Base-by-base conservation (phyloP, 2,888 invertebrate genomes). In the Trachelus tabidus region DNA sequence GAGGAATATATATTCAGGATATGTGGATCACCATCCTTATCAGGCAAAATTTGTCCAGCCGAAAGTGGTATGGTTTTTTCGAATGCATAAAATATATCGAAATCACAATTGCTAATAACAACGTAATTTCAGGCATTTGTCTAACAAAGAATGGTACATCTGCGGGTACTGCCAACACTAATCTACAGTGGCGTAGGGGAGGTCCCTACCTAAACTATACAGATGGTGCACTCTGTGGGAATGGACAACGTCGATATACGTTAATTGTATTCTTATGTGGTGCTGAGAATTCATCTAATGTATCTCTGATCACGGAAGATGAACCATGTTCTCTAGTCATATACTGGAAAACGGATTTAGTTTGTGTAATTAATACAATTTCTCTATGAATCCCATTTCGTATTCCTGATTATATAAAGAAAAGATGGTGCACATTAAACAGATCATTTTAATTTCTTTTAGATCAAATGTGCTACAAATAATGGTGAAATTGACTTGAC, bases 161-260 rank as follows among this genome's bases (percentile, higher is more conserved):
- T 12, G 84, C 86, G 77, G 90, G 91, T 40, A 83, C 80, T 69
- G 85, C 83, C 31, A 90, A 90, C 75, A 75, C 86, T 31, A 85
- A 88, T 75, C 82, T 91, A 37, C 82, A 84, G 40, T 91, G 90
- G 90, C 85, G 85, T 73, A 83, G 85, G 76, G 86, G 84, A 75
- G 89, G 90, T 4, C 89, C 89, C 1, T 91, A 90, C 79, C 84
- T 91, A 12, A 90, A 90, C 85, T 91, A 91, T 68, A 90, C 90
- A 1, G 80, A 89, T 75, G 91, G 91, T 34, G 85, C 84, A 76
- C 31, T 78, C 69, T 91, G 90, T 69, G 77, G 69, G 12, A 81
- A 80, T 73, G 84, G 82, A 3, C 82, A 81, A 78, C 80, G 68
- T 31, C 85, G 82, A 56, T 87, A 88, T 68, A 90, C 90, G 31